Conservation (phyloP, 2,888 invertebrate species). For the Globia sparganii region DNA sequence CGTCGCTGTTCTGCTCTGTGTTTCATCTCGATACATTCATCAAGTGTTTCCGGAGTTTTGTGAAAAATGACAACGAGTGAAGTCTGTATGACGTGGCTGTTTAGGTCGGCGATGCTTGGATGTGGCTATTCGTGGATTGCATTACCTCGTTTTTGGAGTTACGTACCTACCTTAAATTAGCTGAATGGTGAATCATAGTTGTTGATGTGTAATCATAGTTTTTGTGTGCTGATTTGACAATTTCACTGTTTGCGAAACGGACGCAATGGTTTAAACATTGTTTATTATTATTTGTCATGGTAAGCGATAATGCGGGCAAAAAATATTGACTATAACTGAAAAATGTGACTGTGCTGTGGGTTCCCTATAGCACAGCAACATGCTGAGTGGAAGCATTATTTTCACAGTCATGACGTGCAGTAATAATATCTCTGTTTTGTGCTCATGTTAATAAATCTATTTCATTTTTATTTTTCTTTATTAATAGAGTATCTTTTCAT, state of each 20-base stretch:
- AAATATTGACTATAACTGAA: too few relatives aligned
- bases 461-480: too few relatives aligned
- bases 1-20: constrained; percentile 48
- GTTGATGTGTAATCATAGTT: background rate
- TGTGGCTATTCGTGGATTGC: constrained; percentile 34
- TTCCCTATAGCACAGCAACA: too few relatives aligned
- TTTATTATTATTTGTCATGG: background rate
- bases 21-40: constrained; percentile 59
- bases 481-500: too few relatives aligned
- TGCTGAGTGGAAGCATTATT: too few relatives aligned
- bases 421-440: too few relatives aligned
- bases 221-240: background rate
- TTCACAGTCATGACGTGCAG: too few relatives aligned
- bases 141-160: constrained; percentile 23
- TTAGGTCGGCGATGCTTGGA: constrained; percentile 13
- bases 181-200: background rate
- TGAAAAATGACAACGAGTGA: constrained; percentile 48
- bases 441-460: too few relatives aligned
- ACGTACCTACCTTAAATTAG: background rate
- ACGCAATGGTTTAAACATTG: too few relatives aligned
- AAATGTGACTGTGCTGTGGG: too few relatives aligned
- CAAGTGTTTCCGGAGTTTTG: constrained; percentile 56
- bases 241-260: background rate
- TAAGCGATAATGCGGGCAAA: too few relatives aligned
- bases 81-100: constrained; percentile 24